Base-by-base conservation (phyloP, 2,888 invertebrate genomes). In the Netelia melanura region DNA sequence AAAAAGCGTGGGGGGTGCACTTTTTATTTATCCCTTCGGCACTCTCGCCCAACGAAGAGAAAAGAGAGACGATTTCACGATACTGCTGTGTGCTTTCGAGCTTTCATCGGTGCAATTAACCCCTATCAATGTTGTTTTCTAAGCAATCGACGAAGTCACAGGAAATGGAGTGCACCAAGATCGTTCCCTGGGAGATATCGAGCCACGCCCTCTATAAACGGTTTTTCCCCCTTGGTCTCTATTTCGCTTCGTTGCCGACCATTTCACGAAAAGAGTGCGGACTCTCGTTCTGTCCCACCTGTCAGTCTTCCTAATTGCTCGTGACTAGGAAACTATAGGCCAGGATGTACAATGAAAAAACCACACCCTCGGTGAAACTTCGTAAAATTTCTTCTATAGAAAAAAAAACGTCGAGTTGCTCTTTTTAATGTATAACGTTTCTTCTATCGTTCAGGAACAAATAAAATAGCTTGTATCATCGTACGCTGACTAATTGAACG, bases 51-150 rank as follows among this genome's bases (percentile, higher is more conserved):
- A 21, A 62, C 14, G 14, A 43, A 10, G 6, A 64, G 14, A 3
- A 67, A 23, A 23, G 17, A 17, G 11, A 44, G 65, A 21, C 9
- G 10, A 8, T 11, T 6, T 6, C 3, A 48, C 8, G 14, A 30
- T 10, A 10, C 56, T 52, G 10, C 6, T 10, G 52, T 11, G 44
- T 56, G 14, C 5, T 9, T 65, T 14, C 58, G 54, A 25, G 58
- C 11, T 17, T 67, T 11, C 8, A 14, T 75, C 70, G 61, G 74
- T 79, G 81, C 79, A 87, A 87, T 87, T 84, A 86, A 81, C 58
- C 54, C 25, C 17, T 81, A 80, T 81, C 84, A 81, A 85, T 83
- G 85, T 64, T 84, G 79, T 84, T 86, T 76, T 75, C 68, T 84
- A 52, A 84, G 78, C 86, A 84, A 86, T 86, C 84, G 80, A 81